phyloP scores from a whole-genome alignment of 2,797 vertebrate species.

The Anas acuta region DNA sequence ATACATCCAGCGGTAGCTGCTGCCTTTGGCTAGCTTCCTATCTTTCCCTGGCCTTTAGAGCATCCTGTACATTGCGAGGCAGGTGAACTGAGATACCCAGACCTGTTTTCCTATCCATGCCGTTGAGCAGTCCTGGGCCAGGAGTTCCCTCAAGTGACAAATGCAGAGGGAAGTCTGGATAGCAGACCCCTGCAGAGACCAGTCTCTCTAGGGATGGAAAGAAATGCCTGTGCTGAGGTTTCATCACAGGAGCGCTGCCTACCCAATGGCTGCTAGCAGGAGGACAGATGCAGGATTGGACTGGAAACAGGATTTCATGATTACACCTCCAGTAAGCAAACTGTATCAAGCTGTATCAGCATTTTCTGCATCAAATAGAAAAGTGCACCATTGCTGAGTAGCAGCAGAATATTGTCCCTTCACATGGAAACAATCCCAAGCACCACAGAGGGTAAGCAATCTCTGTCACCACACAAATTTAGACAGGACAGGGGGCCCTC shows the following conservation, averaged over 20 bases:
- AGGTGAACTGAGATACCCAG: conserved; percentile 10
- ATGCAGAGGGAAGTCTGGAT: not conserved
- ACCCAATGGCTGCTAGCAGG: not conserved
- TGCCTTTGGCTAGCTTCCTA: not conserved
- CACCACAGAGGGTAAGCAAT: not conserved
- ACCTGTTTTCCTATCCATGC: not conserved
- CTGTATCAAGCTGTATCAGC: not conserved
- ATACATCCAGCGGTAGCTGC: not conserved
- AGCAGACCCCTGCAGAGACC: not conserved
- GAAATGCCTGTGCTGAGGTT: not conserved
- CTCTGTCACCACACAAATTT: not conserved
- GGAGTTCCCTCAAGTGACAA: not conserved
- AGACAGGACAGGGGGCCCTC: not conserved
- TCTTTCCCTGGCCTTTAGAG: not conserved
- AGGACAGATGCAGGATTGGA: not conserved
- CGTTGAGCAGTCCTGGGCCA: not conserved
- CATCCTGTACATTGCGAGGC: not conserved
- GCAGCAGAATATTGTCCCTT: not conserved
- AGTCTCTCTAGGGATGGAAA: rapidly evolving
- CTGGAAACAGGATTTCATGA: not conserved
- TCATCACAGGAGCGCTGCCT: not conserved
- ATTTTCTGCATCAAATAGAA: not conserved
- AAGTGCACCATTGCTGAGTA: not conserved
- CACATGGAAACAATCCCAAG: not conserved
- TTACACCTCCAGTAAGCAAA: not conserved